These are phyloP conservation scores for Emydura subglobosa DNA, from an alignment of 2,113 vertebrate species.

Conservation along the genomic window DNA sequence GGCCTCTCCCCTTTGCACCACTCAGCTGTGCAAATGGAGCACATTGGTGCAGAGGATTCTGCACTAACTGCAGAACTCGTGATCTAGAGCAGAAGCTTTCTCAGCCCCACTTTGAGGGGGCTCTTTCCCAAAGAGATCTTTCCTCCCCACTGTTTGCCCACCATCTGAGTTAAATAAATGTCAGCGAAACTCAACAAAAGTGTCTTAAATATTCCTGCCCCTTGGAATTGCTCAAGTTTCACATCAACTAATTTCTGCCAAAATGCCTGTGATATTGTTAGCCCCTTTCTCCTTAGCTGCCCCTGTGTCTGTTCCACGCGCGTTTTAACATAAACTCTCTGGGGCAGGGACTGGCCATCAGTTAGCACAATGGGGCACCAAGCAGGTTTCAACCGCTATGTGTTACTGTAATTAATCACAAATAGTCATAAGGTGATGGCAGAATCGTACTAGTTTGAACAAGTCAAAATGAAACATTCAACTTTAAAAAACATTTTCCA, in stretches of 20 bases:
- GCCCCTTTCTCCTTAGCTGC: neutral
- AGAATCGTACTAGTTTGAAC: neutral
- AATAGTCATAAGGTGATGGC: neutral
- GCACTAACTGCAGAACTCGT: neutral
- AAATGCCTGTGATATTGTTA: neutral
- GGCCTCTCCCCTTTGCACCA: neutral
- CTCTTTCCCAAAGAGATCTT: neutral
- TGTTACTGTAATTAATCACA: neutral
- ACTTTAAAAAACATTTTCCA: neutral
- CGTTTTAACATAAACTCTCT: neutral
- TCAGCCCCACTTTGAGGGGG: too few species aligned
- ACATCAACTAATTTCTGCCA: neutral
- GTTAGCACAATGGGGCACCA: too few species aligned
- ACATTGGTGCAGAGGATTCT: neutral
- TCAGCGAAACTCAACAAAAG: neutral
- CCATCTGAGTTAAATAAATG: neutral
- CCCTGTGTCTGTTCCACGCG: neutral
- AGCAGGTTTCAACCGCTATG: neutral
- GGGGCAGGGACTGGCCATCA: neutral
- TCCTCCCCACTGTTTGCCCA: neutral
- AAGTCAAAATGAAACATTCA: neutral
- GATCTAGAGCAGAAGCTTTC: neutral
- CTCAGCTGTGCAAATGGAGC: neutral
- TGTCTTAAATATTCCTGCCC: neutral
- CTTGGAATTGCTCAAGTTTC: neutral